These are phyloP conservation scores for Chironomus riparius DNA, from an alignment of 2,888 invertebrate genomes.

Conservation along the genomic window DNA sequence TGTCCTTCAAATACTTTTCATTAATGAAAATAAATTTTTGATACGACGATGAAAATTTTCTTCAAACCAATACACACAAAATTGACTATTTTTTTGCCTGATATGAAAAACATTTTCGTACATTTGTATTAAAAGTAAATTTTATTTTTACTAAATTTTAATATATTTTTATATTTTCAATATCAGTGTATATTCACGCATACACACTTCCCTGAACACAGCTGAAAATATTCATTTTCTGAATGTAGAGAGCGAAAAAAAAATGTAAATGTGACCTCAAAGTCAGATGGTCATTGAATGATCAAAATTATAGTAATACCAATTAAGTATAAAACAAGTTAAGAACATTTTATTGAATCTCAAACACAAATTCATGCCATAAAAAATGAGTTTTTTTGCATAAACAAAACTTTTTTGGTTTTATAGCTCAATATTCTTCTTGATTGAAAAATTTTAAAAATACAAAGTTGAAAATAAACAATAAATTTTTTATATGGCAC, in stretches of 20 bases:
- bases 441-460: too few relatives aligned
- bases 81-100: background rate
- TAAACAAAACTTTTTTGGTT: too few relatives aligned
- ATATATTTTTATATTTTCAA: too few relatives aligned
- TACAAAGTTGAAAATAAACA: too few relatives aligned
- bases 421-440: too few relatives aligned
- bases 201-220: too few relatives aligned
- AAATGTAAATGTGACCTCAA: slow-evolving; percentile 27
- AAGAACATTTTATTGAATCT: too few relatives aligned
- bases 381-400: too few relatives aligned
- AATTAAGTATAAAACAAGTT: too few relatives aligned
- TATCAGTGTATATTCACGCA: too few relatives aligned
- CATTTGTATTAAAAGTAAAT: background rate
- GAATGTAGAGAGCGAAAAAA: background rate
- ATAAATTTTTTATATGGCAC: too few relatives aligned
- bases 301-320: background rate
- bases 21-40: background rate
- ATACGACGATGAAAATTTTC: background rate
- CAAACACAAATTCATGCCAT: background rate
- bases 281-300: slow-evolving; percentile 24
- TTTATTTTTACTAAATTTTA: background rate
- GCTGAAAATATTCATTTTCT: too few relatives aligned
- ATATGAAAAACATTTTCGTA: background rate
- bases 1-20: slow-evolving; percentile 14
- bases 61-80: background rate